Base-by-base conservation (phyloP, 2,888 invertebrate genomes). In the Sussaba pulchella region DNA sequence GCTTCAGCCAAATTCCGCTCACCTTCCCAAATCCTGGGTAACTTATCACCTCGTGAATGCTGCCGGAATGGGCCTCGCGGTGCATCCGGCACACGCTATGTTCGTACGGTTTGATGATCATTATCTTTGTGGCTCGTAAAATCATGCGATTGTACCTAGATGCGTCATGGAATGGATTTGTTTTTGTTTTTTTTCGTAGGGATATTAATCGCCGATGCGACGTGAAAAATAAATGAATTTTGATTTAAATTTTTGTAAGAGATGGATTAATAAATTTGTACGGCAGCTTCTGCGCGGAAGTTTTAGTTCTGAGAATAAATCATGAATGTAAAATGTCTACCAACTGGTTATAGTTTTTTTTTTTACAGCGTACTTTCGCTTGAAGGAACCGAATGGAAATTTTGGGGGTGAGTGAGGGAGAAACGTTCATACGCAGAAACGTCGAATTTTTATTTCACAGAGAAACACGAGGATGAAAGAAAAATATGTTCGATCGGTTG, bases 1-100 rank as follows among this genome's bases (percentile, higher is more conserved):
- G 87, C 78, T 88, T 85, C 83, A 88, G 85, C 87, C 85, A 84
- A 86, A 88, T 88, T 88, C 86, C 80, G 84, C 83, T 84, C 84
- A 84, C 82, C 83, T 83, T 82, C 85, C n/a, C 83, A 84, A 85
- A 84, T 84, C 84, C 85, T 78, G 81, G 82, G 77, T 84, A 81
- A 85, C 83, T 78, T 84, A 84, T 84, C 83, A 80, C 84, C 79
- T 80, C 81, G 78, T 82, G 80, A 81, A 78, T 74, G 81, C 78
- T 36, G 64, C 70, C 14, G 78, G 70, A 74, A 69, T 14, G 31
- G 69, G 69, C 71, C 71, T 59, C 66, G 70, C 52, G 31, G 69
- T 9, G 39, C 69, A 73, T 57, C 69, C 73, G 77, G 73, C 63
- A 64, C 75, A 43, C 66, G 66, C 66, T 77, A 73, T 70, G 31